Conservation (phyloP, 2,888 invertebrate genomes). For the Drosophila phalerata region DNA sequence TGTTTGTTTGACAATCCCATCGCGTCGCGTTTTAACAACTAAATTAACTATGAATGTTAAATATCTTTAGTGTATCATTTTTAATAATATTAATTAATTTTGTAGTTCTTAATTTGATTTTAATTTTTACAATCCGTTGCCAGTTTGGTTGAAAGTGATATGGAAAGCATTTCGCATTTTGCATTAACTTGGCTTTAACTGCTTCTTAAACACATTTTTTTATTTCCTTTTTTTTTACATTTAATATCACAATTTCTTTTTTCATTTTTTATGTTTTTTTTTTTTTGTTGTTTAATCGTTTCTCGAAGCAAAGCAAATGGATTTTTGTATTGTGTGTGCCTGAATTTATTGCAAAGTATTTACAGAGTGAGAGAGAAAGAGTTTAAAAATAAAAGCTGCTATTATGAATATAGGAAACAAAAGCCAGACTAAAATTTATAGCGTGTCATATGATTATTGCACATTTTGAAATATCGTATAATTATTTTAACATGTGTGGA, state of each 20-base stretch:
- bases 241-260: conserved; percentile 80
- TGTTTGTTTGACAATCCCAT: conserved; percentile 64
- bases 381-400: conserved; percentile 39
- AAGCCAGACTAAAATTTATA: conserved; percentile 75
- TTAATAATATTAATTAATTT: conserved; percentile 21
- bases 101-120: conserved; percentile 21
- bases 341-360: conserved; percentile 56
- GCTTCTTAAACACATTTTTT: conserved; percentile 48
- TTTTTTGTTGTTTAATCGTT: conserved; percentile 43
- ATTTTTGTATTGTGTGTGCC: conserved; percentile 32
- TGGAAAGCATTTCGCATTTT: conserved; percentile 73
- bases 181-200: conserved; percentile 33
- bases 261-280: conserved; percentile 43
- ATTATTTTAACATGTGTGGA: conserved; percentile 42
- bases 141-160: conserved; percentile 66
- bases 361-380: conserved; percentile 48
- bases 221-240: conserved; percentile 64
- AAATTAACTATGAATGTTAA: conserved; percentile 77
- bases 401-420: conserved; percentile 76
- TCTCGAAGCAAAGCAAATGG: conserved; percentile 64
- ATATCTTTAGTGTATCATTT: conserved; percentile 49
- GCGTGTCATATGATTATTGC: conserved; percentile 75
- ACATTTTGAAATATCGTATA: conserved; percentile 64
- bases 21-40: conserved; percentile 54
- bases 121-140: conserved; percentile 59